phyloP scores from a whole-genome alignment of 2,113 vertebrate species.

The Excalfactoria chinensis region DNA sequence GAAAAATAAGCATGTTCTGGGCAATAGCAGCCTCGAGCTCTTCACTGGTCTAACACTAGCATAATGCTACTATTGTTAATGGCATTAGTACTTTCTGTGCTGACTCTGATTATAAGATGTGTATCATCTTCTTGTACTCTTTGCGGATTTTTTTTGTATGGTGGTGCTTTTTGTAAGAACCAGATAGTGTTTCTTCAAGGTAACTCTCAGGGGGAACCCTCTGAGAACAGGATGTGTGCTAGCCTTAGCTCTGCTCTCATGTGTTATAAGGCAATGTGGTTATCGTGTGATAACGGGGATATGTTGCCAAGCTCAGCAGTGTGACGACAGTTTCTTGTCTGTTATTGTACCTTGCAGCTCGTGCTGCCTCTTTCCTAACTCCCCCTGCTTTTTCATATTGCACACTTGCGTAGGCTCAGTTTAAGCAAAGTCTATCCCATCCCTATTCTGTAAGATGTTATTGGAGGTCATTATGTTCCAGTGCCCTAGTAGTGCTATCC shows the following conservation, averaged over 20 bases:
- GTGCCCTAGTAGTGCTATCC: accelerated
- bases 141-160: neutral
- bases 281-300: accelerated
- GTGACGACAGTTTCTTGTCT: neutral
- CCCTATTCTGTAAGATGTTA: neutral
- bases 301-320: accelerated
- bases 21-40: neutral
- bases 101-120: neutral
- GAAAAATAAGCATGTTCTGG: neutral
- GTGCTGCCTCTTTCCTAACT: neutral
- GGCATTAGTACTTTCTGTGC: neutral
- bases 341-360: neutral
- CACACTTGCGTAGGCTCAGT: accelerated
- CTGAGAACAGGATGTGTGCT: accelerated
- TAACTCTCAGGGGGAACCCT: neutral
- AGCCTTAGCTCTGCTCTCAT: accelerated
- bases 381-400: accelerated
- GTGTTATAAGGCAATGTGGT: accelerated
- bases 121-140: neutral
- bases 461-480: neutral
- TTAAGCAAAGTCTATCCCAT: neutral
- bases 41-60: neutral
- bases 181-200: too few species aligned
- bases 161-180: neutral
- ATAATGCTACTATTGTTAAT: neutral